Base-by-base conservation (phyloP, 92 coral and sea anemone genomes). In the Isaurus tuberculatus region DNA sequence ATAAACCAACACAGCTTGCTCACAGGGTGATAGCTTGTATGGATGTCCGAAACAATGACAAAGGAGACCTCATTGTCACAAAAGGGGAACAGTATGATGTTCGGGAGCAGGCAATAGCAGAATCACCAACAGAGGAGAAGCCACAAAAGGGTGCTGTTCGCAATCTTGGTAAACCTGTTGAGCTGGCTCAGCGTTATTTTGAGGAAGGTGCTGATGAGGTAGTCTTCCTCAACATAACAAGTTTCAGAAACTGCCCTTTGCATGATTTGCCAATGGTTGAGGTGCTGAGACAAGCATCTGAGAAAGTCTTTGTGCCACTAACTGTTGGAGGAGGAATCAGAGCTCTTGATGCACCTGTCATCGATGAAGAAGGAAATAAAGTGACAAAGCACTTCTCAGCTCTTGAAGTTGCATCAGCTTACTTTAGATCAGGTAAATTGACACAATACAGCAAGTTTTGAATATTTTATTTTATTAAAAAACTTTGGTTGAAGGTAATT, bases 31-130 rank as follows among this genome's bases (percentile, higher is more conserved):
- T 88, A 74, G 79, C 91, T 23, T 88, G 87, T 42, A 75, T 88
- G 72, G 86, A 88, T 70, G 91, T 88, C 43, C 88, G 88, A 23
- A 68, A 46, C 55, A 88, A 88, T 78, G 88, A 88, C 67, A 31
- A 66, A 65, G 91, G 91, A 42, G 91, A 88, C 32, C 83, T 88
- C 14, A 88, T 88, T 13, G 91, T 84, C 8, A 88, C 91, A 19
- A 88, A 88, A 79, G 91, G 91, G 28, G 91, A 88, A 34, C 88
- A 88, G 51, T 88, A 84, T 77, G 88, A 88, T n/a, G 91, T 88
- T 25, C 55, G 91, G 20, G 91, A 88, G 64, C 77, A 83, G 28
- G 66, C 53, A 1, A 2, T 60, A 2, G 27, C 4, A 17, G 64
- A 74, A 32, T 15, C 67, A 30, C 25, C 28, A 2, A 17, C 44